These are phyloP conservation scores for Prunella strophiata DNA, from an alignment of 2,797 vertebrate species.

Conservation along the genomic window DNA sequence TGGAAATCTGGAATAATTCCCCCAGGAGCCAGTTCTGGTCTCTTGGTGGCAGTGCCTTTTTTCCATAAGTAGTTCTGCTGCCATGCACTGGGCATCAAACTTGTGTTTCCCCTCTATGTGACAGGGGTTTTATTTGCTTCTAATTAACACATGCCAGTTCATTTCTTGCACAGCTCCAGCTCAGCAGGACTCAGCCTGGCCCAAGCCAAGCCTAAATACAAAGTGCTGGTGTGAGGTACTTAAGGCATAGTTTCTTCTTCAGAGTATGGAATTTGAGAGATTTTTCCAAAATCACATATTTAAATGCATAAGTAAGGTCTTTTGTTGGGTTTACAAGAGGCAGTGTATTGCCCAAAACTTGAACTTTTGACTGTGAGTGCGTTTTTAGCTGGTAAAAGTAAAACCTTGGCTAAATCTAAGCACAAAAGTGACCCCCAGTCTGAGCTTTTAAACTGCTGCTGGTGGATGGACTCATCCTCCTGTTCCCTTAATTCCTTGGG, in stretches of 20 bases:
- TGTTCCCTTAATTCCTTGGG: background rate
- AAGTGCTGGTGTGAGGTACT: background rate
- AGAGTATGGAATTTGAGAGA: background rate
- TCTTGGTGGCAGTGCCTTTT: background rate
- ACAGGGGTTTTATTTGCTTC: background rate
- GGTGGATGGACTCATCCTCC: background rate
- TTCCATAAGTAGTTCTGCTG: background rate
- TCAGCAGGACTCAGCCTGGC: background rate
- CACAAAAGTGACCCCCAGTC: background rate
- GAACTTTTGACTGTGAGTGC: background rate
- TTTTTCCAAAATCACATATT: background rate
- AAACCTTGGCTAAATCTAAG: background rate
- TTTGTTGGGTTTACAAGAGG: background rate
- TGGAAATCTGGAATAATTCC: background rate
- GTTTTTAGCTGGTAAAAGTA: background rate
- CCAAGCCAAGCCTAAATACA: background rate
- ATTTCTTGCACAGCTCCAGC: background rate
- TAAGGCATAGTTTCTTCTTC: background rate
- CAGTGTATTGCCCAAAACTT: background rate
- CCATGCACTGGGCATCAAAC: background rate
- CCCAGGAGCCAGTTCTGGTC: background rate
- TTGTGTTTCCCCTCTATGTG: rapidly evolving
- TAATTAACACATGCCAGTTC: background rate
- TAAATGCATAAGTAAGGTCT: background rate
- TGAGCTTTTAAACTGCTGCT: background rate